Percentiles rank a stretch among this genome's conserved stretches.
phyloP scores from a whole-genome alignment of 1,140 invertebrate species.

The Dendrolimus kikuchii region DNA sequence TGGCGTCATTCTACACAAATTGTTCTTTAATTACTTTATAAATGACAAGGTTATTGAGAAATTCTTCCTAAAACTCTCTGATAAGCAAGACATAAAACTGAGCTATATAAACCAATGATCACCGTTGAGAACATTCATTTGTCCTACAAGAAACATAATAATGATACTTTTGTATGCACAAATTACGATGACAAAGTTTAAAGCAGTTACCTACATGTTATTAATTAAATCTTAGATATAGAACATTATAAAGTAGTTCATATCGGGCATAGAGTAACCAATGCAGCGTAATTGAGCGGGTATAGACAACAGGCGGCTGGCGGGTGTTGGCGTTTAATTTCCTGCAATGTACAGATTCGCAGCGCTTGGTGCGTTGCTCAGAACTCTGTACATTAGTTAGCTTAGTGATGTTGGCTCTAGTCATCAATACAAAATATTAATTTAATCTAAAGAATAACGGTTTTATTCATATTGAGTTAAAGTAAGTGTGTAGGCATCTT shows the following conservation, averaged over 20 bases:
- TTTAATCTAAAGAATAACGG: constrained; percentile 1
- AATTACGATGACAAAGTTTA: not conserved
- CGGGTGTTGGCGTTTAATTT: constrained; percentile 39
- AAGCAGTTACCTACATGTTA: constrained; percentile 1
- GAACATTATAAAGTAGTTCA: constrained; percentile 2
- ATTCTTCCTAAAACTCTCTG: too few relatives aligned
- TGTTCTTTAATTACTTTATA: too few relatives aligned
- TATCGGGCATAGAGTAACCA: constrained; percentile 13
- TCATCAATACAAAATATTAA: too few relatives aligned
- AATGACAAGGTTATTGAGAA: too few relatives aligned
- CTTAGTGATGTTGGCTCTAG: not conserved
- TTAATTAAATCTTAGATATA: not conserved
- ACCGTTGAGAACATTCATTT: too few relatives aligned
- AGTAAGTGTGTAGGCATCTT: too few relatives aligned
- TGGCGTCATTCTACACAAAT: too few relatives aligned
- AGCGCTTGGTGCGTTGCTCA: constrained; percentile 13
- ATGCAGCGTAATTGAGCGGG: constrained; percentile 30
- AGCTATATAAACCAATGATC: too few relatives aligned
- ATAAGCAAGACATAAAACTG: too few relatives aligned
- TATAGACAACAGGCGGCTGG: constrained; percentile 22
- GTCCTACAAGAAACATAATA: too few relatives aligned
- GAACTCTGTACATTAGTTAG: constrained; percentile 16
- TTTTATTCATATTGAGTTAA: too few relatives aligned
- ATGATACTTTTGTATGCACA: too few relatives aligned
- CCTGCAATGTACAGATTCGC: constrained; percentile 22